Evolutionary conservation across 2,113 vertebrate genomes (phyloP), one percentile per base, ranked within the genome.

Genomic region (Gymnarchus niloticus): DNA sequence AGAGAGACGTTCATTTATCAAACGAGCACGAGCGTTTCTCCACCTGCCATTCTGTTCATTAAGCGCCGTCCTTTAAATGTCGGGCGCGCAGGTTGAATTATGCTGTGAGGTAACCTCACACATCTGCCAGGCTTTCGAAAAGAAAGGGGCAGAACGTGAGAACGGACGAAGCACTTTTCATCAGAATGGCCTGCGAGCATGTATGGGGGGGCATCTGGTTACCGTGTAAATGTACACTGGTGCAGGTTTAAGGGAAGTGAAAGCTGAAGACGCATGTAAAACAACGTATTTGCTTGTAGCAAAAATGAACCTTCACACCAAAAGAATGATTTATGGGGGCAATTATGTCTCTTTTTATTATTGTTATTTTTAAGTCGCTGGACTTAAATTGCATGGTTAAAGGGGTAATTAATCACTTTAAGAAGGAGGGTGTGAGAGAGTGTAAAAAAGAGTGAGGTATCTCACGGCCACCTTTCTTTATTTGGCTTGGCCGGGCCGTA

Each of bases 301-400:
- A 80, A 85, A 85, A 52, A 78, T 84, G 41, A 84, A 85, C 65
- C 65, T 41, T 56, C 69, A 78, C 83, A 69, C 69, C 73, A 41
- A 56, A 77, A 85, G 85, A 48, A 80, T 85, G 85, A 81, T 85
- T 85, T 57, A 85, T 85, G 85, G 76, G 76, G 51, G 54, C 41
- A 81, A 85, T 85, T 85, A 54, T 85, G 59, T 85, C 49, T 85
- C 65, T 85, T 83, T 83, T 57, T 83, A 83, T 83, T 83, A 83
- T 83, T 65, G 57, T 84, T 85, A 73, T 80, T 77, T 85, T 77
- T 85, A 84, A 78, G 84, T 85, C 51, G 12, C 76, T 59, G 51
- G 85, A 59, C 37, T 59, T 85, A 80, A 85, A 85, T 59, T 85
- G 56, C 76, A 85, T 57, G 77, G 83, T 81, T 80, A 80, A 57